These are phyloP conservation scores for Oplegnathus fasciatus DNA, from an alignment of 2,113 vertebrate genomes.

Conservation along the genomic window DNA sequence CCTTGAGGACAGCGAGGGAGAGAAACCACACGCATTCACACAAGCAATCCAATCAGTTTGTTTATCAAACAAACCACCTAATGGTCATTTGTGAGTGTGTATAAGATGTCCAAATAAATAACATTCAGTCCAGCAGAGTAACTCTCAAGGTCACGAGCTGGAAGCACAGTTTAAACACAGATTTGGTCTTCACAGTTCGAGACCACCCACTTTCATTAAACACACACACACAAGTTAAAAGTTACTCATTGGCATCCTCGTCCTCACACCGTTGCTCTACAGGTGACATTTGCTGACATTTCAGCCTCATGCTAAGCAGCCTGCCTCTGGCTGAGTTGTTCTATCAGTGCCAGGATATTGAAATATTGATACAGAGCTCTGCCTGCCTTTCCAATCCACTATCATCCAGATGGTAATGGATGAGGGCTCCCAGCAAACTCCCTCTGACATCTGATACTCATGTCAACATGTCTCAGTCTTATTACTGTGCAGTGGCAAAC, in stretches of 20 bases:
- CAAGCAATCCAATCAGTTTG: slow-evolving; percentile 86
- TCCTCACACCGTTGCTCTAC: slow-evolving; percentile 35
- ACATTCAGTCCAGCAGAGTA: slow-evolving; percentile 73
- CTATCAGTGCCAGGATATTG: slow-evolving; percentile 46
- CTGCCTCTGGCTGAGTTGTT: slow-evolving; percentile 35
- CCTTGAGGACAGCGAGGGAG: slow-evolving; percentile 74
- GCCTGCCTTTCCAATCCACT: slow-evolving; percentile 44
- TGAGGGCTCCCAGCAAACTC: slow-evolving; percentile 49
- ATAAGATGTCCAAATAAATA: slow-evolving; percentile 85
- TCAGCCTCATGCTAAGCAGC: slow-evolving; percentile 51
- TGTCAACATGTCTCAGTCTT: slow-evolving; percentile 71
- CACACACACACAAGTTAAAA: slow-evolving; percentile 69
- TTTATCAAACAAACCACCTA: slow-evolving; percentile 87
- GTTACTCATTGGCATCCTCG: slow-evolving; percentile 65
- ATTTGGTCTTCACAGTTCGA: slow-evolving; percentile 74
- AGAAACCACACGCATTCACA: slow-evolving; percentile 80
- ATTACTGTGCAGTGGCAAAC: slow-evolving; percentile 69
- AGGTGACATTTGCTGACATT: slow-evolving; percentile 70
- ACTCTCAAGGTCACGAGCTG: slow-evolving; percentile 82
- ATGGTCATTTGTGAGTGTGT: slow-evolving; percentile 85
- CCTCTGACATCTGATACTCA: slow-evolving; percentile 67
- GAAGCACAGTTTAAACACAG: slow-evolving; percentile 82
- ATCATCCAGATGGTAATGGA: slow-evolving; percentile 64
- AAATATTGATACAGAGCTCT: slow-evolving; percentile 47
- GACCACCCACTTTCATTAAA: slow-evolving; percentile 85